Percentiles rank a stretch among this genome's conserved stretches.
Evolutionary conservation across 2,888 invertebrate genomes (phyloP).

Genomic region (Yponomeuta malinellus): DNA sequence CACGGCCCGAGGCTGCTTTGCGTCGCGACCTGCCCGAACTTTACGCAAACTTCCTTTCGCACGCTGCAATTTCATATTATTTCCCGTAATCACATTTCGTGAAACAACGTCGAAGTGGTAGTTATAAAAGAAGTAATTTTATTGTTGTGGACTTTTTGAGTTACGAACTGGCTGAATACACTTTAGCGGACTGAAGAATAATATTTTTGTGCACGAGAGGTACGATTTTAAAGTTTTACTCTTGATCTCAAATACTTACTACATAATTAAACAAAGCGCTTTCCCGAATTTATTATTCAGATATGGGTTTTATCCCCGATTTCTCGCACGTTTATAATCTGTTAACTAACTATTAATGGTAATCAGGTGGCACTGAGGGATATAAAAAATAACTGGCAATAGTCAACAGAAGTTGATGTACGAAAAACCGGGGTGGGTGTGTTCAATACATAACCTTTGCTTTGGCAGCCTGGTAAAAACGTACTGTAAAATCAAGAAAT

Average conservation of each 20-base stretch:
- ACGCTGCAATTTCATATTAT: conserved; percentile 23
- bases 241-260: too few species aligned
- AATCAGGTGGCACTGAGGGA: too few species aligned
- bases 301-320: too few species aligned
- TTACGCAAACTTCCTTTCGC: conserved; percentile 52
- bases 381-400: too few species aligned
- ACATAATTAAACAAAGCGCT: too few species aligned
- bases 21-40: conserved; percentile 58
- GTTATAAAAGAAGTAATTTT: not conserved
- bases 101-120: not conserved
- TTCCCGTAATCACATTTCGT: not conserved
- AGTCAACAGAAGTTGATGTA: too few species aligned
- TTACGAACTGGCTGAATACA: not conserved
- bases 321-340: too few species aligned
- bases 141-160: not conserved
- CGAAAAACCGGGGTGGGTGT: too few species aligned
- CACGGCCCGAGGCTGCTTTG: conserved; percentile 37
- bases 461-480: not conserved
- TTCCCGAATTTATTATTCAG: too few species aligned
- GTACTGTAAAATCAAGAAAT: not conserved
- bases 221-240: not conserved
- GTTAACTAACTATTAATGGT: too few species aligned
- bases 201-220: not conserved
- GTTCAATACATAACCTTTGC: too few species aligned
- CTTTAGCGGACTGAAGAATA: not conserved